These are phyloP conservation scores for Marmota flaviventris DNA, from an alignment of 2,113 vertebrate genomes.

Conservation along the genomic window DNA sequence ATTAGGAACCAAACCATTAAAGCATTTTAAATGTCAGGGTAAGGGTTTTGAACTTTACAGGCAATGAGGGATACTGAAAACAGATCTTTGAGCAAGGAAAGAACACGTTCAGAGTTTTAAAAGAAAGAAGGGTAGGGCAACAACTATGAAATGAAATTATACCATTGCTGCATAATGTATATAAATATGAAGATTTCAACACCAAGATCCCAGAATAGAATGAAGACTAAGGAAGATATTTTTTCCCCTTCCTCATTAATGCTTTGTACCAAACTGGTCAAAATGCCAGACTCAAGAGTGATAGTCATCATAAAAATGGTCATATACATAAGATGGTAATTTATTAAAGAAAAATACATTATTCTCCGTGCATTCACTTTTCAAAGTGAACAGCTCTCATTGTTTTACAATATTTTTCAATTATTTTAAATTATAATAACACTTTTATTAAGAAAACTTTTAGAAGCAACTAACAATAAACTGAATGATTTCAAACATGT, in stretches of 20 bases:
- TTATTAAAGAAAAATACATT: constrained; percentile 17
- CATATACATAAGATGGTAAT: not conserved
- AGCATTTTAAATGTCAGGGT: not conserved
- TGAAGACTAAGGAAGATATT: not conserved
- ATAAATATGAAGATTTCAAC: constrained; percentile 26
- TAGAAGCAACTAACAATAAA: not conserved
- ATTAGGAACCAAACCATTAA: not conserved
- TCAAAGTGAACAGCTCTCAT: constrained; percentile 1
- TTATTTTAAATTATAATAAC: constrained; percentile 28
- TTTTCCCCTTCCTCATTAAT: not conserved
- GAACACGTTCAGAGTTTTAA: not conserved
- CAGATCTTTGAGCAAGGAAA: not conserved
- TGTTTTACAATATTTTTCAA: not conserved
- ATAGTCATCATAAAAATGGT: not conserved
- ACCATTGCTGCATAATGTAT: not conserved
- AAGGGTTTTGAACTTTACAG: not conserved
- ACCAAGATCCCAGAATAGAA: constrained; percentile 21
- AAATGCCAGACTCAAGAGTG: not conserved
- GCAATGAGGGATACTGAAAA: not conserved
- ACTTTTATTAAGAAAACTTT: constrained; percentile 19
- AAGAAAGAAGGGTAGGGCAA: not conserved
- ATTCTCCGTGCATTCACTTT: not conserved
- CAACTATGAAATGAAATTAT: not conserved
- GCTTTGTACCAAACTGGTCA: not conserved
- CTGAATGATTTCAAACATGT: not conserved